Conservation (phyloP, 1,140 invertebrate species). For the Asobara japonica region DNA sequence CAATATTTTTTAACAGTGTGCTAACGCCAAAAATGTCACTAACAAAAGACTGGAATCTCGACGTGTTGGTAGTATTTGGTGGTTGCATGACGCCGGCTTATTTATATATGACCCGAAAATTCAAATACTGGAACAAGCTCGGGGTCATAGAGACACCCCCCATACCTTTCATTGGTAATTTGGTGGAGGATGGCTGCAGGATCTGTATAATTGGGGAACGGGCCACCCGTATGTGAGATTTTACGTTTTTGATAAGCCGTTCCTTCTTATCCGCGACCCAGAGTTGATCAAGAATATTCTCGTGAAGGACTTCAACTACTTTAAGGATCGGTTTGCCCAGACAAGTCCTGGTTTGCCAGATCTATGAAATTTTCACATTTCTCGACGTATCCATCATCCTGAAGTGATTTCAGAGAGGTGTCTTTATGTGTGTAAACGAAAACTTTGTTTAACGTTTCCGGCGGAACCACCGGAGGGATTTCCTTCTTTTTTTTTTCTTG, state of each 20-base stretch:
- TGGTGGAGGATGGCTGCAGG: slow-evolving; percentile 35
- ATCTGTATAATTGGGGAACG: slow-evolving; percentile 38
- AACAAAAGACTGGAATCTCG: not conserved
- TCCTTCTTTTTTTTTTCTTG: too few relatives aligned
- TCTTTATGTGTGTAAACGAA: too few relatives aligned
- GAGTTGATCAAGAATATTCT: slow-evolving; percentile 62
- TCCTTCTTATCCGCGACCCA: slow-evolving; percentile 60
- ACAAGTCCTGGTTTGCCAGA: slow-evolving; percentile 39
- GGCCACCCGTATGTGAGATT: slow-evolving; percentile 49
- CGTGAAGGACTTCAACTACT: slow-evolving; percentile 65
- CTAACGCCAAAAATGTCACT: not conserved
- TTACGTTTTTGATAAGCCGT: slow-evolving; percentile 57
- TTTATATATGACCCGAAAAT: slow-evolving; percentile 54
- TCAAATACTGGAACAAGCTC: slow-evolving; percentile 59
- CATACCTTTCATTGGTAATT: slow-evolving; percentile 54
- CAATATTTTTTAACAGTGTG: too few relatives aligned
- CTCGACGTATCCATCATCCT: too few relatives aligned
- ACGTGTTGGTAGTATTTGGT: not conserved
- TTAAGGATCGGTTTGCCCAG: slow-evolving; percentile 47
- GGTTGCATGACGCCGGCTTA: slow-evolving; percentile 35
- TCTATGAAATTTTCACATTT: too few relatives aligned
- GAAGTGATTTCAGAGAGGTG: too few relatives aligned
- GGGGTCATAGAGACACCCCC: slow-evolving; percentile 49
- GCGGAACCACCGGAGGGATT: too few relatives aligned
- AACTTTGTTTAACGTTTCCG: too few relatives aligned